Conservation (phyloP, 2,113 vertebrate genomes). For the Tragelaphus imberbis region DNA sequence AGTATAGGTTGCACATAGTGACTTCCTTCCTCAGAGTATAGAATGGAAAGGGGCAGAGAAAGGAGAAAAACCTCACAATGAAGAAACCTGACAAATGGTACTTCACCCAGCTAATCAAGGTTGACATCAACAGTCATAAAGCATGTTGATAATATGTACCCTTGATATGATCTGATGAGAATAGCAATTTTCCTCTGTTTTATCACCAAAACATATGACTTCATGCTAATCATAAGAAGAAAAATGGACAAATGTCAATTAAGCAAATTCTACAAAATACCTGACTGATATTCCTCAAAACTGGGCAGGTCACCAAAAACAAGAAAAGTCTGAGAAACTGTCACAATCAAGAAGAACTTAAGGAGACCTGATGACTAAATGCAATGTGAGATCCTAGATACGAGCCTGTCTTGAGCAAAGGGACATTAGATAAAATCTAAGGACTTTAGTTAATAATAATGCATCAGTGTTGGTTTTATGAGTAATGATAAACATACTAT, state of each 20-base stretch:
- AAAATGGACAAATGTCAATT: neutral
- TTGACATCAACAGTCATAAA: neutral
- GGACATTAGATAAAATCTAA: neutral
- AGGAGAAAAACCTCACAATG: neutral
- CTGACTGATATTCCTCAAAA: neutral
- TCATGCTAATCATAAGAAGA: neutral
- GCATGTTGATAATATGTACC: neutral
- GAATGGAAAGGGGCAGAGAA: neutral
- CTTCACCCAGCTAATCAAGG: neutral
- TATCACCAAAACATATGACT: neutral
- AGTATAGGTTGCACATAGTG: neutral
- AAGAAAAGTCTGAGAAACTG: neutral
- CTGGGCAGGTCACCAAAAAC: neutral
- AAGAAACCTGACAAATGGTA: neutral
- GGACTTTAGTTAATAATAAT: neutral
- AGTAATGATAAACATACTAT: neutral
- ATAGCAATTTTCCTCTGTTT: neutral
- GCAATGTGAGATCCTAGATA: neutral
- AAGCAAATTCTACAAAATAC: neutral
- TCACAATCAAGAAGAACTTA: neutral
- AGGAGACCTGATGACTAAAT: neutral
- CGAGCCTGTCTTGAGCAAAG: neutral
- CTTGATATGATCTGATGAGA: neutral
- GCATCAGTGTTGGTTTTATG: neutral
- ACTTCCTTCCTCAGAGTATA: neutral